phyloP scores from a whole-genome alignment of 1,140 invertebrate species.

The Tetragnatha versicolor region DNA sequence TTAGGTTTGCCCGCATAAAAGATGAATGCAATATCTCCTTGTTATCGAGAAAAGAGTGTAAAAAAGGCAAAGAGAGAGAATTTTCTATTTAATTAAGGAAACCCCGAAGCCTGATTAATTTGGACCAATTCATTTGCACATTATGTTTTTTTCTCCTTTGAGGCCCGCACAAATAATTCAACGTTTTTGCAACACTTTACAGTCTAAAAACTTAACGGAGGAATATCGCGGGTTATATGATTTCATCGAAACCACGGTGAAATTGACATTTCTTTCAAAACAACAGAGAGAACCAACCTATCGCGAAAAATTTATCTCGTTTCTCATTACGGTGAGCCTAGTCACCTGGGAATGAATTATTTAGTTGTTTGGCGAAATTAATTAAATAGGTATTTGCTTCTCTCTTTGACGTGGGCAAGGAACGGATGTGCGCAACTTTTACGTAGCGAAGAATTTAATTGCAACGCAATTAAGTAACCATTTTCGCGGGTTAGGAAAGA shows the following conservation, averaged over 20 bases:
- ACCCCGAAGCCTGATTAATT: not conserved
- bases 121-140: not conserved
- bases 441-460: not conserved
- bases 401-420: not conserved
- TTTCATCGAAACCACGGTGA: not conserved
- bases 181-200: not conserved
- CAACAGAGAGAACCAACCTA: not conserved
- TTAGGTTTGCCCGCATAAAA: slow-evolving; percentile 18
- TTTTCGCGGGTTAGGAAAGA: not conserved
- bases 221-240: slow-evolving; percentile 5
- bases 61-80: slow-evolving; percentile 10
- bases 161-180: not conserved
- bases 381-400: slow-evolving; percentile 7
- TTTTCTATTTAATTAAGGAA: slow-evolving; percentile 31
- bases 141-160: not conserved
- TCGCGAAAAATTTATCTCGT: not conserved
- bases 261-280: not conserved
- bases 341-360: slow-evolving; percentile 11
- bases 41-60: not conserved
- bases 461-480: not conserved
- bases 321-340: not conserved
- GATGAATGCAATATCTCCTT: slow-evolving; percentile 30
- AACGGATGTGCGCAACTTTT: not conserved
- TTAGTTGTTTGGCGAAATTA: slow-evolving; percentile 3
- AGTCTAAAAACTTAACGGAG: not conserved